Conservation (phyloP, 1,140 invertebrate species). For the Bilobella aurantiaca region DNA sequence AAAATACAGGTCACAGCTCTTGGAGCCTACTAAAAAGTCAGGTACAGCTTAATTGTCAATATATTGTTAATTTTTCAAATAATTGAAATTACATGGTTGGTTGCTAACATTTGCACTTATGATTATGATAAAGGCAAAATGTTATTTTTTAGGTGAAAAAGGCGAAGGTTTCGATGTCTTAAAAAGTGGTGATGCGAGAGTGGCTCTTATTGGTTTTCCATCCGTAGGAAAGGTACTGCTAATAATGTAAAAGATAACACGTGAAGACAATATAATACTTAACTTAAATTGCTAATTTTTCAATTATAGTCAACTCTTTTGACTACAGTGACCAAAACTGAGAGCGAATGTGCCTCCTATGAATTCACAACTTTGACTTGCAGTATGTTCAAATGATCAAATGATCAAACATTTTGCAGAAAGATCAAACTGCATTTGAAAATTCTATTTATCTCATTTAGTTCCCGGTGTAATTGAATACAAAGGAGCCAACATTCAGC, state of each 20-base stretch:
- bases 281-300: slow-evolving; percentile 12
- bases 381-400: slow-evolving; percentile 20
- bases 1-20: slow-evolving; percentile 87
- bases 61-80: no score
- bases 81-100: no score
- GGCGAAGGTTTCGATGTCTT: slow-evolving; percentile 99
- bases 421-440: no score
- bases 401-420: neutral
- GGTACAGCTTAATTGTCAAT: no score
- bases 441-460: slow-evolving; percentile 39
- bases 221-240: slow-evolving; percentile 74
- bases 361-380: slow-evolving; percentile 99
- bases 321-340: slow-evolving; percentile 83
- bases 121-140: no score
- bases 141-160: no score
- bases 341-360: slow-evolving; percentile 92
- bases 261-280: neutral
- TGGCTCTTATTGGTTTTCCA: slow-evolving; percentile 95
- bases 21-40: slow-evolving; percentile 85
- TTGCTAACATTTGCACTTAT: no score
- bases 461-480: slow-evolving; percentile 96
- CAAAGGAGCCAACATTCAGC: slow-evolving; percentile 95
- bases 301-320: slow-evolving; percentile 70
- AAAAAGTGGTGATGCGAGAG: slow-evolving; percentile 97
- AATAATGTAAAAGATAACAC: no score